These are phyloP conservation scores for Sinocyclocheilus anophthalmus DNA, from an alignment of 2,113 vertebrate genomes.

Conservation along the genomic window DNA sequence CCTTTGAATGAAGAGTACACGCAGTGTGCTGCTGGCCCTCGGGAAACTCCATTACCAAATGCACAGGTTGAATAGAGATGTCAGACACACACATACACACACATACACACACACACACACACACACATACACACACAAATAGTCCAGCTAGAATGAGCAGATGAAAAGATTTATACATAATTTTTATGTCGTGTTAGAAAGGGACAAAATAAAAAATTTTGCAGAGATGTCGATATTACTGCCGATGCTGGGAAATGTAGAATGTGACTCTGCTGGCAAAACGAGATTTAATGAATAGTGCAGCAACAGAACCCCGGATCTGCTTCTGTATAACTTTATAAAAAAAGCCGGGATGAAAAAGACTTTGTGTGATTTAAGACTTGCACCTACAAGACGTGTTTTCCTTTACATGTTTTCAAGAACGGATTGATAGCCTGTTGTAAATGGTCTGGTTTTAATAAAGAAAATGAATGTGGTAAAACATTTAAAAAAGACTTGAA, in stretches of 20 bases:
- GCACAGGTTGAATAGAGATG: slow-evolving; percentile 58
- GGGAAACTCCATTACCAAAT: slow-evolving; percentile 60
- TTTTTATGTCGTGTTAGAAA: slow-evolving; percentile 30
- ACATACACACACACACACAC: not conserved
- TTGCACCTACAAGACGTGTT: slow-evolving; percentile 45
- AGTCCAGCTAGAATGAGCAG: not conserved
- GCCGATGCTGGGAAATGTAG: slow-evolving; percentile 49
- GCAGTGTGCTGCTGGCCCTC: slow-evolving; percentile 56
- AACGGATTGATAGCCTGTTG: not conserved
- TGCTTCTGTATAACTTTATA: not conserved
- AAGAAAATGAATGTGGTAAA: slow-evolving; percentile 8
- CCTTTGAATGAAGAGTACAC: slow-evolving; percentile 69
- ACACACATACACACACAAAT: slow-evolving; percentile 7
- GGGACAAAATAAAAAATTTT: slow-evolving; percentile 15
- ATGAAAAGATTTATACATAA: slow-evolving; percentile 27
- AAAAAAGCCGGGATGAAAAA: slow-evolving; percentile 26
- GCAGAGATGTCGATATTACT: slow-evolving; percentile 61
- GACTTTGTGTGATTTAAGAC: slow-evolving; percentile 55
- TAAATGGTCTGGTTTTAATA: not conserved
- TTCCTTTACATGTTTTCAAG: slow-evolving; percentile 23
- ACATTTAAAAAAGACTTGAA: not conserved
- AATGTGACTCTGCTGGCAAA: slow-evolving; percentile 66
- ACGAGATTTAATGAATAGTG: slow-evolving; percentile 69
- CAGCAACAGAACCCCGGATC: slow-evolving; percentile 62
- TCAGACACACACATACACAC: not conserved